phyloP scores from a whole-genome alignment of 2,888 invertebrate genomes.

The Erebia ligea region DNA sequence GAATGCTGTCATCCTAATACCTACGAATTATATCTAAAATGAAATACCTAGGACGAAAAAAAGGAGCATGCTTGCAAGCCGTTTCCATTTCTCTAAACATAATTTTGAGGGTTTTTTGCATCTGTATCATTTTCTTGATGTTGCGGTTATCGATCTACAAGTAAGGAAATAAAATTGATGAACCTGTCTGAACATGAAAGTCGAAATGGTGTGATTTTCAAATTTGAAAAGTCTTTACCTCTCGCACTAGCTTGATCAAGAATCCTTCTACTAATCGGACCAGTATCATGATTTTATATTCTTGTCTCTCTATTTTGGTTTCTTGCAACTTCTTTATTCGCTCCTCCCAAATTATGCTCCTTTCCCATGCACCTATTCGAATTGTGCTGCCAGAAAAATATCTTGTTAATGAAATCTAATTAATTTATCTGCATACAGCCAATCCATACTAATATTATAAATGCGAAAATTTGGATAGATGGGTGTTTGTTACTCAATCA shows the following conservation, averaged over 20 bases:
- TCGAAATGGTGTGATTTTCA: too few relatives aligned
- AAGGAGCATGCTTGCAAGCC: conserved; percentile 46
- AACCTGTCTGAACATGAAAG: too few relatives aligned
- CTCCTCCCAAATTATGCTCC: conserved; percentile 79
- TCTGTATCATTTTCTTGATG: conserved; percentile 52
- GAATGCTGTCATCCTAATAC: too few relatives aligned
- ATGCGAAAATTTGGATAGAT: too few relatives aligned
- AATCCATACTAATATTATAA: background rate
- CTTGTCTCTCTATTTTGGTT: conserved; percentile 51
- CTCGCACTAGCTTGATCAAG: conserved; percentile 75
- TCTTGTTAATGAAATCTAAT: background rate
- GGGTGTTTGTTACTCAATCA: background rate
- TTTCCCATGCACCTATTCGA: conserved; percentile 83
- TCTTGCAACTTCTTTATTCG: conserved; percentile 61
- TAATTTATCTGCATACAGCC: background rate
- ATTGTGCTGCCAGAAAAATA: conserved; percentile 68
- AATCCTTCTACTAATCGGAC: conserved; percentile 82
- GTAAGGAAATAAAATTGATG: background rate
- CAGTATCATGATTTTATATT: conserved; percentile 69
- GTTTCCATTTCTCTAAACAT: conserved; percentile 52
- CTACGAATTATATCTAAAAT: background rate
- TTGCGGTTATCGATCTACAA: conserved; percentile 62
- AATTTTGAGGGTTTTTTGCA: conserved; percentile 52
- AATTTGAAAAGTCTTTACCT: conserved; percentile 53
- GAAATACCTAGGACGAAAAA: conserved; percentile 54